Conservation (phyloP, 2,113 vertebrate genomes). For the Zosterops lateralis region DNA sequence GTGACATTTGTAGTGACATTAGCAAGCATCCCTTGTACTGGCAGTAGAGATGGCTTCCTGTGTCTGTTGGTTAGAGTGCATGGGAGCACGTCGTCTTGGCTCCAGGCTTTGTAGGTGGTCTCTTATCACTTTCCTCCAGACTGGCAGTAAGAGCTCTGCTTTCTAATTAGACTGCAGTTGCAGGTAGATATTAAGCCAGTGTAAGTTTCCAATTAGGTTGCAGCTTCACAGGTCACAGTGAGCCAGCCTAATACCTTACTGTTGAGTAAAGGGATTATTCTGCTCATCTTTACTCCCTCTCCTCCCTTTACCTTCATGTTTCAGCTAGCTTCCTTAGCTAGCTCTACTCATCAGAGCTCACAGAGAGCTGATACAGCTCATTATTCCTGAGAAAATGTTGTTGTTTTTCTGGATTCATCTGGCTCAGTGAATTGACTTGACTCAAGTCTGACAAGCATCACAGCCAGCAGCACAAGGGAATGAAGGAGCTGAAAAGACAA, state of each 20-base stretch:
- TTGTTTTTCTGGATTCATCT: neutral
- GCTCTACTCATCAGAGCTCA: neutral
- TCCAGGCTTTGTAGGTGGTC: neutral
- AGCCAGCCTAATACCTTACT: neutral
- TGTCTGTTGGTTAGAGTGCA: neutral
- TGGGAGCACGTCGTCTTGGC: neutral
- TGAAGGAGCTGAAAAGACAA: neutral
- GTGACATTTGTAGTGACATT: neutral
- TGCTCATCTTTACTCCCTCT: neutral
- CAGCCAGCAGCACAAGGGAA: neutral
- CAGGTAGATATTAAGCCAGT: constrained; percentile 1
- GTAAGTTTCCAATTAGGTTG: neutral
- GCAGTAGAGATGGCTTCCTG: neutral
- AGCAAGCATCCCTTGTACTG: neutral
- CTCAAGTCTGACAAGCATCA: neutral
- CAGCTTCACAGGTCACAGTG: neutral
- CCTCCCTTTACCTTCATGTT: neutral
- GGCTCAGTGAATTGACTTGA: neutral
- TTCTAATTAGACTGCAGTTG: neutral
- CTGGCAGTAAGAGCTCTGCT: neutral
- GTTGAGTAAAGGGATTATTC: constrained; percentile 19
- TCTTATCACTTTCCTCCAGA: neutral
- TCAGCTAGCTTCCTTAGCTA: neutral
- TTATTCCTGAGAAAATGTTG: neutral
- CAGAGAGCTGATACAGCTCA: neutral